Evolutionary conservation across 2,888 invertebrate genomes (phyloP).

Genomic region (Carpatolechia fugitivella): DNA sequence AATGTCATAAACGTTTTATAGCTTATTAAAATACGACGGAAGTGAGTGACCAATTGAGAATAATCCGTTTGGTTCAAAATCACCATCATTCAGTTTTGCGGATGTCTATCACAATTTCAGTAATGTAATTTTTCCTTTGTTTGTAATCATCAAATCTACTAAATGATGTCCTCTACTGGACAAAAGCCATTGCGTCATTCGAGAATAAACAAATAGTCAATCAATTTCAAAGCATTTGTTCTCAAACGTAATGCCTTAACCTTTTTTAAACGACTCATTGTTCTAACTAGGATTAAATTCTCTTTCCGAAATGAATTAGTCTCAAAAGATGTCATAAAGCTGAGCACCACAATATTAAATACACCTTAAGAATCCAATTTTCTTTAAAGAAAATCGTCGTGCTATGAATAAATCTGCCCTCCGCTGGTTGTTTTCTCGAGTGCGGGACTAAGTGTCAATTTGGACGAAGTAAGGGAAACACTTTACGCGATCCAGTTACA

Average conservation of each 20-base stretch:
- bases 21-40: constrained; percentile 23
- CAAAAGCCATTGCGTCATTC: too few relatives aligned
- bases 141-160: too few relatives aligned
- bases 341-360: not conserved
- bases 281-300: too few relatives aligned
- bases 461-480: constrained; percentile 32
- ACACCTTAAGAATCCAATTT: not conserved
- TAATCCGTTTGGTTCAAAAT: constrained; percentile 23
- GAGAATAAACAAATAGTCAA: too few relatives aligned
- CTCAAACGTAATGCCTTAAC: too few relatives aligned
- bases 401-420: not conserved
- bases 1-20: constrained; percentile 13
- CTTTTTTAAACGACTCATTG: not conserved
- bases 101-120: too few relatives aligned
- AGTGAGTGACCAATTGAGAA: not conserved
- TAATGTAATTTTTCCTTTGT: too few relatives aligned
- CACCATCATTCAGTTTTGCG: too few relatives aligned
- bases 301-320: not conserved
- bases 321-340: not conserved
- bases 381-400: not conserved
- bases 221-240: too few relatives aligned
- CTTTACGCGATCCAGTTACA: constrained; percentile 36
- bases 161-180: too few relatives aligned
- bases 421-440: not conserved
- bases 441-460: constrained; percentile 26